Evolutionary conservation across 2,113 vertebrate species (phyloP), one percentile per base, ranked within the genome.

Genomic region (Gallinago media): DNA sequence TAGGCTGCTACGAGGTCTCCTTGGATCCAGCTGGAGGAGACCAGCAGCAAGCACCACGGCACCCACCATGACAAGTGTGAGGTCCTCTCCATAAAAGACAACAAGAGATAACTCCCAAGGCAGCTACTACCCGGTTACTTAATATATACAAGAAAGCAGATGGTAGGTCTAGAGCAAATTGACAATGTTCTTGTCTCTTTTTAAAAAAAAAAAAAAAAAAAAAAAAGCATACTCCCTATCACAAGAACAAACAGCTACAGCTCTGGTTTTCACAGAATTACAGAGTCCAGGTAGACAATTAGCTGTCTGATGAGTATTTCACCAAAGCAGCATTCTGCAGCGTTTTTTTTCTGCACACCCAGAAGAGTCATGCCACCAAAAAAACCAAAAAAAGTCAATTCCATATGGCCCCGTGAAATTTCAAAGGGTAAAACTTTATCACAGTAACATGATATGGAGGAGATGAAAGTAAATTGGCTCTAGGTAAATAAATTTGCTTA

Each of bases 61-160:
- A 2, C 17, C 3, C 4, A 25, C 49, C 46, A 17, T 5, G 46
- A 21, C 31, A n/a, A 17, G n/a, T 0, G 0, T 11, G 17, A 0
- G 0, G 2, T 88, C 67, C n/a, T 61, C 67, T 59, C 23, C 29
- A 32, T 22, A 38, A 29, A 46, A 31, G 19, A 36, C 34, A 52
- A 26, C 22, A 31, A 19, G 17, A 65, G 50, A 47, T 12, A 71
- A 61, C 12, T 40, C 34, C 25, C 9, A 66, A 56, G 58, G 46
- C 40, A 67, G 25, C 65, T 62, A 56, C 65, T 67, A 56, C 36
- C 20, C 21, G 25, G 29, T 40, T 67, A 40, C 9, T 58, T 14
- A 58, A 59, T 8, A 46, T 4, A 50, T 12, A 50, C 18, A 46
- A 72, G 63, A 16, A 47, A 76, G 42, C 22, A 32, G 54, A 26